A percentile compares a stretch with the other conserved stretches of the same genome.
These are phyloP conservation scores for Elanoides forficatus DNA, from an alignment of 2,113 vertebrate genomes.

Conservation along the genomic window DNA sequence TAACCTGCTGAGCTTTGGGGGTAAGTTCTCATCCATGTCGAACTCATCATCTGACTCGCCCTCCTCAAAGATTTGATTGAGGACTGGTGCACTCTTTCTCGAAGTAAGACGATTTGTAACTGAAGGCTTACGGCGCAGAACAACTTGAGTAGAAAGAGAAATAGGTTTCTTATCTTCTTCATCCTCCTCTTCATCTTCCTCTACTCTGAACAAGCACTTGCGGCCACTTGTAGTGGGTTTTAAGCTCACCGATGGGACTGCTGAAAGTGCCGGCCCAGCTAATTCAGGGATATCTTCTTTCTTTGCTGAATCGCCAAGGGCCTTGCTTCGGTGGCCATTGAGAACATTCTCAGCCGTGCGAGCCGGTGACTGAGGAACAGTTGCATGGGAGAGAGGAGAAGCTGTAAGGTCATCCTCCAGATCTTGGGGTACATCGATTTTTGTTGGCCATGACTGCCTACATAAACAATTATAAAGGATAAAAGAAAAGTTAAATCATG, in stretches of 20 bases:
- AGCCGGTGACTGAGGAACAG: conserved; percentile 87
- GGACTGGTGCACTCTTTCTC: conserved; percentile 91
- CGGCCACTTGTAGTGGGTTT: conserved; percentile 80
- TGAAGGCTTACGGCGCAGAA: conserved; percentile 90
- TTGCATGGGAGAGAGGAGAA: conserved; percentile 85
- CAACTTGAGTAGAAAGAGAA: conserved; percentile 85
- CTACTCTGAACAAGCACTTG: conserved; percentile 91
- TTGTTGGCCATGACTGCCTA: conserved; percentile 97
- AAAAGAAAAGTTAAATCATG: not conserved
- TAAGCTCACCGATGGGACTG: conserved; percentile 37
- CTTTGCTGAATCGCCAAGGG: conserved; percentile 78
- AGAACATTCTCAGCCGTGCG: conserved; percentile 87
- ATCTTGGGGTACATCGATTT: conserved; percentile 92
- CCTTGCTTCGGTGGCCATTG: conserved; percentile 90
- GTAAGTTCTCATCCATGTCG: conserved; percentile 92
- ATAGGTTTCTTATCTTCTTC: conserved; percentile 87
- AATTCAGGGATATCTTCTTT: conserved; percentile 82
- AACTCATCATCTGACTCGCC: conserved; percentile 95
- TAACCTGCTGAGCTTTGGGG: conserved; percentile 92
- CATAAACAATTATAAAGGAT: not conserved
- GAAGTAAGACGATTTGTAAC: conserved; percentile 95
- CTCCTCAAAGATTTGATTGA: conserved; percentile 98
- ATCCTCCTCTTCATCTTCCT: conserved; percentile 95
- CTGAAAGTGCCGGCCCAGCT: conserved; percentile 60
- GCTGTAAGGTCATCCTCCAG: conserved; percentile 92